phyloP scores from a whole-genome alignment of 2,797 vertebrate species.

The Oophaga sylvatica region DNA sequence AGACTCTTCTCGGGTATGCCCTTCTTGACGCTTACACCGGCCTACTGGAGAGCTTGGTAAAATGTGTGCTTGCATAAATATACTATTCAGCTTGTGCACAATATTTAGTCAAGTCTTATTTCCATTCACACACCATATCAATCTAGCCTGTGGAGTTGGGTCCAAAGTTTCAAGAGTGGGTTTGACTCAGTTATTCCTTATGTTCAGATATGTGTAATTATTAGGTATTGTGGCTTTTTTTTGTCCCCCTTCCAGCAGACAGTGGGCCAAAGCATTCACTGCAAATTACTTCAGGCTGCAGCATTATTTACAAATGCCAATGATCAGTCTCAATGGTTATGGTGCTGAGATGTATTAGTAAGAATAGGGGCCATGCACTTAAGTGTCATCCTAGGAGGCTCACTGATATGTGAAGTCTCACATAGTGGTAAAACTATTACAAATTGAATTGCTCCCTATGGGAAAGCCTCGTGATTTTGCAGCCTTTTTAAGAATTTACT shows the following conservation, averaged over 20 bases:
- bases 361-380: background rate
- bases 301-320: background rate
- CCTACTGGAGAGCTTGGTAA: conserved; percentile 11
- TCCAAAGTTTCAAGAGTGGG: background rate
- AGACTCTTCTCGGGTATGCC: background rate
- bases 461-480: background rate
- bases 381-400: background rate
- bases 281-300: too few species aligned
- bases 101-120: background rate
- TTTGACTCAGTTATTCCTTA: background rate
- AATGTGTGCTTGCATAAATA: conserved; percentile 3
- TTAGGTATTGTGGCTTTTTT: background rate
- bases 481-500: too few species aligned
- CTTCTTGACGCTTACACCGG: background rate
- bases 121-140: background rate
- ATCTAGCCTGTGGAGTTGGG: background rate
- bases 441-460: background rate
- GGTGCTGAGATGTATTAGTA: background rate
- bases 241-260: background rate
- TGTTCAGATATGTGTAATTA: background rate
- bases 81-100: background rate
- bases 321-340: background rate
- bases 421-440: background rate
- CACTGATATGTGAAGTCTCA: background rate
- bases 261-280: background rate